Base-by-base conservation (phyloP, 2,113 vertebrate species). In the Cromileptes altivelis region DNA sequence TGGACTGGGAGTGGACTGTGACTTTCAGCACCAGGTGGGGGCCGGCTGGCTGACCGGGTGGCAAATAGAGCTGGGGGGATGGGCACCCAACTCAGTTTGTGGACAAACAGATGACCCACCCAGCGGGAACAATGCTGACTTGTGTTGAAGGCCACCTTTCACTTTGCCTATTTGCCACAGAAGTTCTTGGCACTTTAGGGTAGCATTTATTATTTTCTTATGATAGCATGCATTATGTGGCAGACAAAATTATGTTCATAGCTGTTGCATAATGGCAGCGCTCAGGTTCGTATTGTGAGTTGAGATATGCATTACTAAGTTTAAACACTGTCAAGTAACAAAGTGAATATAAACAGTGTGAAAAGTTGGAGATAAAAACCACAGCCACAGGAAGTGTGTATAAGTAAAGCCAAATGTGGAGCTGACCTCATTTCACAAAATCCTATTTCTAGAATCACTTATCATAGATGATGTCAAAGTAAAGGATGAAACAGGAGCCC, bases 1-100 rank as follows among this genome's bases (percentile, higher is more conserved):
- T 79, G 80, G 80, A 72, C 72, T 25, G 53, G 81, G 57, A 71
- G 84, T 70, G 70, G 60, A 53, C 73, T 75, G 80, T 76, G 87
- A 84, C 67, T 78, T 68, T 18, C 40, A 40, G 50, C 72, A 80
- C 75, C 85, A 85, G 85, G 75, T 84, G 84, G 75, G 72, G 73
- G 61, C 18, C 3, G 73, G n/a, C 45, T 70, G 70, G 71, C 27
- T 21, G 14, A 75, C 68, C 17, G 67, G 55, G 63, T 81, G 84
- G 78, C 83, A 87, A 71, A 83, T 58, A 3, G 64, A 56, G 68
- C 53, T 19, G 49, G 85, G 67, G 77, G 82, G 77, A 65, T 82
- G 76, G 76, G 65, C 6, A 21, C 19, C 27, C 2, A 3, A n/a
- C 57, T 78, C 3, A 25, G 56, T 79, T 60, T 23, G 7, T 45